These are phyloP conservation scores for Xiphydria camelus DNA, from an alignment of 2,888 invertebrate genomes.

Conservation along the genomic window DNA sequence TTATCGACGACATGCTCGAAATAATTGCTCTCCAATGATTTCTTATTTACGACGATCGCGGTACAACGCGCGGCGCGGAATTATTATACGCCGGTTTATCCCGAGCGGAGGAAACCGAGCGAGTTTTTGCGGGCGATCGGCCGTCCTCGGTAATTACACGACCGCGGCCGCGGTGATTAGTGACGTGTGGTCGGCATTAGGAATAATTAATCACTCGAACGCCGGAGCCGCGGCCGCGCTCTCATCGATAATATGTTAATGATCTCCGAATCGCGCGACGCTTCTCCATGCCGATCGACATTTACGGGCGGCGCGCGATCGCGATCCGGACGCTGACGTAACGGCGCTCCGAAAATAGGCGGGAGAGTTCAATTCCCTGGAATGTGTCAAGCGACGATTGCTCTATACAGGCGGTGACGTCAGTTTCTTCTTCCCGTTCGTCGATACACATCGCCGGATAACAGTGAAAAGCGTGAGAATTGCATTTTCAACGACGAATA, in stretches of 20 bases:
- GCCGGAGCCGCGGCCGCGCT: conserved; percentile 24
- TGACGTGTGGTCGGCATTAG: conserved; percentile 26
- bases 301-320: too few species aligned
- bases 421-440: neutral
- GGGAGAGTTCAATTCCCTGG: too few species aligned
- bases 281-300: too few species aligned
- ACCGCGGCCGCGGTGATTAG: conserved; percentile 17
- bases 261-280: conserved; percentile 18
- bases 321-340: too few species aligned
- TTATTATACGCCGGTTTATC: neutral
- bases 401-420: neutral
- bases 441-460: too few species aligned
- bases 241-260: conserved; percentile 20
- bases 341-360: too few species aligned
- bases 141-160: conserved; percentile 16
- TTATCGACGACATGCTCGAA: too few species aligned
- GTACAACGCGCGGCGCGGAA: neutral
- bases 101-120: conserved; percentile 15
- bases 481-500: too few species aligned
- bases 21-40: too few species aligned
- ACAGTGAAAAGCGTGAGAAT: too few species aligned
- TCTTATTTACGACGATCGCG: too few species aligned
- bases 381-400: too few species aligned
- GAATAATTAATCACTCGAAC: conserved; percentile 39
- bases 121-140: conserved; percentile 29